phyloP scores from a whole-genome alignment of 2,797 vertebrate species.

The Coranthus polyacanthus region DNA sequence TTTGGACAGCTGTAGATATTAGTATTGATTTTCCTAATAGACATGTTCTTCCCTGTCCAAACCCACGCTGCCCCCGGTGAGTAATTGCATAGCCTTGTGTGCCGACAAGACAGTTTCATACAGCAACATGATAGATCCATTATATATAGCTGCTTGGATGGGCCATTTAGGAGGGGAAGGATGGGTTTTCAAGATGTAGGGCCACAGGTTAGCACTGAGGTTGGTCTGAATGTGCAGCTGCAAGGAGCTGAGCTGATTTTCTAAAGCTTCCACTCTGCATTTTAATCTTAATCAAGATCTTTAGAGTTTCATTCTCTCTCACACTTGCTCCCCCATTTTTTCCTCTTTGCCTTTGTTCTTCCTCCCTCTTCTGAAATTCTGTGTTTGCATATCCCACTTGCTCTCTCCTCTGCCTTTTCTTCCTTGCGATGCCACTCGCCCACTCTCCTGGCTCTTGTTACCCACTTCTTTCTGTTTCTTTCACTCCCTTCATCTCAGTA shows the following conservation, averaged over 20 bases:
- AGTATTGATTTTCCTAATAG: conserved; percentile 73
- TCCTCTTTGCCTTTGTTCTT: conserved; percentile 54
- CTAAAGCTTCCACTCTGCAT: conserved; percentile 18
- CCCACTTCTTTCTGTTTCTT: conserved; percentile 62
- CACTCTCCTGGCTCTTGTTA: conserved; percentile 66
- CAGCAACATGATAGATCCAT: conserved; percentile 26
- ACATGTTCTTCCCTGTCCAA: conserved; percentile 49
- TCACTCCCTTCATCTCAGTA: conserved; percentile 48
- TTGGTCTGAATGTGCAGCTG: conserved; percentile 48
- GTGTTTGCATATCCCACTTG: conserved; percentile 47
- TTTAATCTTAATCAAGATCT: conserved; percentile 70
- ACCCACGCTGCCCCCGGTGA: conserved; percentile 31
- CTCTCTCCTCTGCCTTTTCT: conserved; percentile 60
- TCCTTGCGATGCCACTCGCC: conserved; percentile 55
- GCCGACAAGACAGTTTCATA: conserved; percentile 17
- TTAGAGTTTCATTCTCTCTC: conserved; percentile 54
- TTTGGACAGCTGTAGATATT: conserved; percentile 60
- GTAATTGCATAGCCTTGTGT: conserved; percentile 29
- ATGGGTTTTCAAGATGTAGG: neutral
- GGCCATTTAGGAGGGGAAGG: conserved; percentile 18
- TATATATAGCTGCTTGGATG: conserved; percentile 26
- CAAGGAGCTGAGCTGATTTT: conserved; percentile 45
- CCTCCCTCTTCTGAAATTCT: conserved; percentile 33
- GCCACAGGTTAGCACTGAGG: conserved; percentile 18
- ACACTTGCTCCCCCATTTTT: neutral